Conservation (phyloP, 2,797 vertebrate genomes). For the Thamnophis elegans region DNA sequence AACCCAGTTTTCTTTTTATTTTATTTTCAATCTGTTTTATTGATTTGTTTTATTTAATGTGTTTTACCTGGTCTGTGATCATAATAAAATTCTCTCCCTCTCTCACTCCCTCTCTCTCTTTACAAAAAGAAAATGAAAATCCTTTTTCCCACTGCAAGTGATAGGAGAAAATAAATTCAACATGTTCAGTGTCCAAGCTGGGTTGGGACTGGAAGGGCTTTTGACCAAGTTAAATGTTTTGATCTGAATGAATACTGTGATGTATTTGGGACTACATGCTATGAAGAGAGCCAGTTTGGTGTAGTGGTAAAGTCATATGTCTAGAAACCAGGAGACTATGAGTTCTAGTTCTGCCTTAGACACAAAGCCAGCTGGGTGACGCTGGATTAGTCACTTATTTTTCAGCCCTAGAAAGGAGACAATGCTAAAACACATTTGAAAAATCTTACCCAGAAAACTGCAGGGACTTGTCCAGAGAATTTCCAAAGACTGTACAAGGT, state of each 20-base stretch:
- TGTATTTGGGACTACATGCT: not conserved
- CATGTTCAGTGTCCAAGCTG: not conserved
- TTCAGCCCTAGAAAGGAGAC: not conserved
- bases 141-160: not conserved
- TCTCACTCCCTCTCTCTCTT: not conserved
- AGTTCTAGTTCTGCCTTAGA: not conserved
- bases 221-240: constrained; percentile 26
- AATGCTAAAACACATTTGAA: not conserved
- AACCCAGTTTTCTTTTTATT: not conserved
- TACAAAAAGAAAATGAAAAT: not conserved
- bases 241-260: not conserved
- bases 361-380: not conserved
- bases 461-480: not conserved
- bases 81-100: not conserved
- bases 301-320: not conserved
- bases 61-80: not conserved
- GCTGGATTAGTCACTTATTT: not conserved
- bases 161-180: not conserved
- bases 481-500: not conserved
- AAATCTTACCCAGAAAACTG: not conserved
- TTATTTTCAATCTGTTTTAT: not conserved
- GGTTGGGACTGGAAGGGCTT: not conserved
- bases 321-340: not conserved
- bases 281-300: not conserved
- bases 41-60: not conserved